Evolutionary conservation across 2,888 invertebrate genomes (phyloP).

Genomic region (Drosophila falleni): DNA sequence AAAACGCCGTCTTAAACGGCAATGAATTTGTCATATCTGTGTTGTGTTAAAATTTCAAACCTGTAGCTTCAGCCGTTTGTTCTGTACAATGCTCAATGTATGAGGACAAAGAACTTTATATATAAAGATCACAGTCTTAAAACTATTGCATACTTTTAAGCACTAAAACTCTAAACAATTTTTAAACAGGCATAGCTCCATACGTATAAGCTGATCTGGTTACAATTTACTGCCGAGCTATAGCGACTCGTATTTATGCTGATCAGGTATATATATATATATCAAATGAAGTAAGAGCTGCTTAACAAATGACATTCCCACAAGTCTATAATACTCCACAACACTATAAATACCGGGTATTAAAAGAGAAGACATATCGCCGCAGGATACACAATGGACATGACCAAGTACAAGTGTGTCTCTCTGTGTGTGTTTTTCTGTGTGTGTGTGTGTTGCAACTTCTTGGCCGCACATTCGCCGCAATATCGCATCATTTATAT

Average conservation of each 20-base stretch:
- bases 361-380: slow-evolving; percentile 25
- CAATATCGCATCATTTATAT: slow-evolving; percentile 58
- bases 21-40: too few relatives aligned
- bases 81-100: too few relatives aligned
- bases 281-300: not conserved
- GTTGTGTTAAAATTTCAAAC: too few relatives aligned
- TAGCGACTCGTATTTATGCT: too few relatives aligned
- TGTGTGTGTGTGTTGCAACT: slow-evolving; percentile 15
- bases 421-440: not conserved
- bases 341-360: not conserved
- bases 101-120: too few relatives aligned
- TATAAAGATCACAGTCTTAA: too few relatives aligned
- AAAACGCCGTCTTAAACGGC: too few relatives aligned
- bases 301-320: not conserved
- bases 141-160: not conserved
- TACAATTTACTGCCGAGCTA: not conserved
- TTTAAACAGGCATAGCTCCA: not conserved
- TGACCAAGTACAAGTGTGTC: slow-evolving; percentile 28
- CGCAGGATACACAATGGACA: slow-evolving; percentile 38
- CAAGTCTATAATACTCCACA: not conserved
- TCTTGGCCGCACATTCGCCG: slow-evolving; percentile 28
- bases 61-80: too few relatives aligned
- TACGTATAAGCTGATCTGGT: not conserved
- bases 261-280: too few relatives aligned
- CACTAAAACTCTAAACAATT: not conserved